A percentile compares a stretch with the other conserved stretches of the same genome.
phyloP scores from a whole-genome alignment of 2,113 vertebrate genomes.

The Indicator indicator region DNA sequence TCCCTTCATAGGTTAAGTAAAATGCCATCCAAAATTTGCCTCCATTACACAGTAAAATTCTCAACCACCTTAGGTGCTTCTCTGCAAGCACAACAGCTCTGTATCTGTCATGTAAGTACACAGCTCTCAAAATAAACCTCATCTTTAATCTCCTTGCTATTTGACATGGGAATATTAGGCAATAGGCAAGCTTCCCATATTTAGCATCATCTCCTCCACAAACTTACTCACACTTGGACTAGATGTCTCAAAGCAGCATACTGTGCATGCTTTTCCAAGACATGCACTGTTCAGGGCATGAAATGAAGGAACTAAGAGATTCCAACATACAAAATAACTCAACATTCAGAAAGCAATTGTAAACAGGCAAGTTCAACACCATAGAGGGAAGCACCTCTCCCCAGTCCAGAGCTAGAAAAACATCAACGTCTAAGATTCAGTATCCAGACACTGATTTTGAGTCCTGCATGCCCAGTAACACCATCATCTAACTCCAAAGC shows the following conservation, averaged over 20 bases:
- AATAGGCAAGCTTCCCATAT: constrained; percentile 37
- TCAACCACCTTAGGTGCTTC: neutral
- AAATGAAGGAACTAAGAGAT: neutral
- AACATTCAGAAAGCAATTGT: neutral
- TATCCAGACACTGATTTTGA: neutral
- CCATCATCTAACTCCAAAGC: neutral
- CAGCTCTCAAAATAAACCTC: constrained; percentile 24
- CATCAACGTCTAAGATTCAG: rapidly evolving
- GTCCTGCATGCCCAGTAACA: neutral
- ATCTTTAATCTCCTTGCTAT: constrained; percentile 28
- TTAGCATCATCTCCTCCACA: constrained; percentile 48
- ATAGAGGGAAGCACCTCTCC: neutral
- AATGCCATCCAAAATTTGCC: neutral
- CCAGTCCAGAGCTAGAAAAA: neutral
- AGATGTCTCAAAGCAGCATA: neutral
- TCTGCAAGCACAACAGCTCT: neutral
- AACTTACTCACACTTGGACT: constrained; percentile 32
- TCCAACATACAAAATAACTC: neutral
- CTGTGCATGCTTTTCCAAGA: neutral
- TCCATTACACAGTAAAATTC: neutral
- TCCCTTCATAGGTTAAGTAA: neutral
- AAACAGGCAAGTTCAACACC: neutral
- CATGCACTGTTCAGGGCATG: neutral
- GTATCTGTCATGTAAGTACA: neutral
- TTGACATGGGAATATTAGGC: constrained; percentile 21